Evolutionary conservation across 2,888 invertebrate genomes (phyloP).

Genomic region (Amaurobius ferox): DNA sequence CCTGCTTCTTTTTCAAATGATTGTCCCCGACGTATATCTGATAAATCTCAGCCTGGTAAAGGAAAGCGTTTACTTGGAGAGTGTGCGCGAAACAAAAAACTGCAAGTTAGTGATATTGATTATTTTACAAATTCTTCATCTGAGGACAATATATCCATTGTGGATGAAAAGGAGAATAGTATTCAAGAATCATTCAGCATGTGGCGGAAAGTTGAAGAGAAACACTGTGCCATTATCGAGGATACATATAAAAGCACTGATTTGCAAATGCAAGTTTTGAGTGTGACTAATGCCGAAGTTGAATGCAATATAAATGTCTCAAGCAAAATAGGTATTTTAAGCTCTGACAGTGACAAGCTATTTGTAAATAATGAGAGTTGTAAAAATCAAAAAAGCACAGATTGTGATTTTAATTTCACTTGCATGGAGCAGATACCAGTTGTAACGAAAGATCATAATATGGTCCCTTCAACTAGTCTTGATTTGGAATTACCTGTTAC

Average conservation of each 20-base stretch:
- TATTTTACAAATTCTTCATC: constrained; percentile 63
- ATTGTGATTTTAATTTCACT: constrained; percentile 41
- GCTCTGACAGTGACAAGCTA: constrained; percentile 22
- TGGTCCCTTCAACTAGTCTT: constrained; percentile 34
- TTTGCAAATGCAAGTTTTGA: constrained; percentile 34
- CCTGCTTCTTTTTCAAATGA: constrained; percentile 27
- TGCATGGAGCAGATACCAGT: constrained; percentile 44
- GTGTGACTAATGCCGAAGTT: constrained; percentile 59
- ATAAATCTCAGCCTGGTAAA: constrained; percentile 22
- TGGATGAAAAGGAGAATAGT: constrained; percentile 40
- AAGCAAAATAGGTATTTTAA: constrained; percentile 12
- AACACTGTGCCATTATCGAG: constrained; percentile 51
- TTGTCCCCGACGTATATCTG: constrained; percentile 1
- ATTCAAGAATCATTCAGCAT: constrained; percentile 56
- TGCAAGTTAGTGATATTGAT: constrained; percentile 60
- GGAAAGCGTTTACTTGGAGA: constrained; percentile 30
- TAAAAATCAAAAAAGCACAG: constrained; percentile 58
- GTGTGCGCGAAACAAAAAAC: constrained; percentile 44
- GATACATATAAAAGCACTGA: constrained; percentile 22
- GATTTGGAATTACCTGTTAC: constrained; percentile 53
- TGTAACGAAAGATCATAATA: constrained; percentile 9
- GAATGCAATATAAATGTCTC: constrained; percentile 59
- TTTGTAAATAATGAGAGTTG: constrained; percentile 43
- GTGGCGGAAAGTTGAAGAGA: constrained; percentile 69
- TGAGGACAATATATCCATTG: constrained; percentile 31